Base-by-base conservation (phyloP, 2,797 vertebrate genomes). In the Pipistrellus nathusii region DNA sequence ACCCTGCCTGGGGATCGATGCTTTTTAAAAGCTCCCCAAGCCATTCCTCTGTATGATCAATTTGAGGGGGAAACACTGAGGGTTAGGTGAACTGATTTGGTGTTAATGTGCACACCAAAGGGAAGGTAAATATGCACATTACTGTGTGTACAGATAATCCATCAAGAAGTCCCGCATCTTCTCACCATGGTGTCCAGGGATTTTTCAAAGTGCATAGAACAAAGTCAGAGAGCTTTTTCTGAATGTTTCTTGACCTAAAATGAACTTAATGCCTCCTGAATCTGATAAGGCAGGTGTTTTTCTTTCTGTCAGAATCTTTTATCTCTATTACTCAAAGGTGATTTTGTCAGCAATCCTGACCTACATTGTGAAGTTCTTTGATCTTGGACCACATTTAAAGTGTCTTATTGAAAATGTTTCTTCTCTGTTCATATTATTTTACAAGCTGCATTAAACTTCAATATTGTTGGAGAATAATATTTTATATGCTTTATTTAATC, bases 281-380 rank as follows among this genome's bases (percentile, higher is more conserved):
- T 91, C 64, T 83, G 71, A 66, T 55, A 85, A 90, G 71, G 32
- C 85, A 76, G 88, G 44, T 94, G 69, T 91, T 96, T 95, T 94
- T 71, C 62, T 92, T 94, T 90, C 85, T 94, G 27, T 95, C 90
- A 53, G 78, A 72, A 68, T 94, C 87, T 96, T 95, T 93, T 57
- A 85, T 95, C 84, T 91, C 84, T 72, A 75, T 92, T 95, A 76
- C 46, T 85, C 57, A 75, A 38, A 95, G 84, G 27, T 94, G 87
- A 82, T 94, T 96, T 96, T 94, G 93, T 94, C 91, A 95, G 93
- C 73, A 94, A 5, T 91, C 53, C 89, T 91, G 89, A 94, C 94
- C 81, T 88, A 94, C 64, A 85, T 94, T 90, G 57, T 90, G 25
- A 83, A 95, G 66, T 72, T 55, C 59, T 97, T 96, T 95, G 94